These are phyloP conservation scores for Penaeus indicus DNA, from an alignment of 1,140 invertebrate genomes.

Conservation along the genomic window DNA sequence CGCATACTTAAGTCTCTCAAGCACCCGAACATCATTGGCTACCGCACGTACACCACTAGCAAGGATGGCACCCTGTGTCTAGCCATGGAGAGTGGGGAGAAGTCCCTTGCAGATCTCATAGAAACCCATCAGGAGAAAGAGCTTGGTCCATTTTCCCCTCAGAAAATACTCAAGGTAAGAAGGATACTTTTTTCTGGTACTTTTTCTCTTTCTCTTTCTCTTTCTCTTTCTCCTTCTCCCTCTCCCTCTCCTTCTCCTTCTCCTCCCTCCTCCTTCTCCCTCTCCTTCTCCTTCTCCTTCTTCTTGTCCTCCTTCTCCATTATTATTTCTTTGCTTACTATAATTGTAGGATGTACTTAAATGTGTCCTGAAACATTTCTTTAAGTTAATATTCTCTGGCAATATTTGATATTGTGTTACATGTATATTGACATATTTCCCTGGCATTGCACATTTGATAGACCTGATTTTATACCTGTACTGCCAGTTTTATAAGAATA, in stretches of 20 bases:
- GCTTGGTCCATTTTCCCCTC: slow-evolving; percentile 75
- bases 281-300: not conserved
- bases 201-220: not conserved
- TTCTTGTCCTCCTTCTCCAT: not conserved
- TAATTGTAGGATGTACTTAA: not conserved
- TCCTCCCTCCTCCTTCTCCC: not conserved
- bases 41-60: slow-evolving; percentile 77
- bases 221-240: not conserved
- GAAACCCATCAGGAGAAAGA: slow-evolving; percentile 77
- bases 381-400: no score
- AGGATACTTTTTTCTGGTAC: no score
- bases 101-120: slow-evolving; percentile 79
- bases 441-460: no score
- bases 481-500: no score
- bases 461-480: no score
- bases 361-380: no score
- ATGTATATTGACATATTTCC: no score
- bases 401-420: no score
- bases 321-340: not conserved
- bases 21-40: slow-evolving; percentile 89
- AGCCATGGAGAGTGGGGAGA: slow-evolving; percentile 74
- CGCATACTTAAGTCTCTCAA: slow-evolving; percentile 78
- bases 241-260: not conserved
- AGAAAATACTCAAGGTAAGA: slow-evolving; percentile 75
- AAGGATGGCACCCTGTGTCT: slow-evolving; percentile 73